These are phyloP conservation scores for Invenusta paracnida DNA, from an alignment of 2,888 invertebrate genomes.

Conservation along the genomic window DNA sequence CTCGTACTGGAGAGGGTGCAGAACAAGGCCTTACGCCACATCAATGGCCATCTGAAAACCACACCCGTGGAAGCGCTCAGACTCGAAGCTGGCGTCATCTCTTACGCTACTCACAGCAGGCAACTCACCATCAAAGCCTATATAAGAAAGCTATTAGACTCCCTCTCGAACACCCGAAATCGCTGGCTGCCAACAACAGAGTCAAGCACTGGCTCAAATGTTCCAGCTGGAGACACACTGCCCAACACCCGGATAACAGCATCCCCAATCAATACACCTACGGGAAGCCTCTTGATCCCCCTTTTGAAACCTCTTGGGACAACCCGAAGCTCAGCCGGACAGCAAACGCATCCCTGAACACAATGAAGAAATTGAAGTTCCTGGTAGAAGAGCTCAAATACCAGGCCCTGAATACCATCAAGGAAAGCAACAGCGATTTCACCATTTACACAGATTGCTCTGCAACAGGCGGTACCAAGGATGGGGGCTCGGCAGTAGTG, in stretches of 20 bases:
- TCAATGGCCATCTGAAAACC: not conserved
- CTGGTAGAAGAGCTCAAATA: too few relatives aligned
- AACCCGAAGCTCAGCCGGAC: not conserved
- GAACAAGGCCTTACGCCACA: too few relatives aligned
- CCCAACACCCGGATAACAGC: not conserved
- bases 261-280: not conserved
- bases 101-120: not conserved
- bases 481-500: not conserved
- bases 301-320: not conserved
- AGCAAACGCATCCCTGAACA: not conserved
- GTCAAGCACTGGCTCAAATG: not conserved
- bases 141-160: not conserved
- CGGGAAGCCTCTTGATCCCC: not conserved
- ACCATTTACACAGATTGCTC: not conserved
- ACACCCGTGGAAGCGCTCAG: not conserved
- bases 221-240: not conserved
- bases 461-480: not conserved
- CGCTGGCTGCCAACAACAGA: not conserved
- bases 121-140: not conserved
- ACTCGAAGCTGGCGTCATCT: not conserved
- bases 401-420: not conserved
- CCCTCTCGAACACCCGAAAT: not conserved
- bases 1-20: too few relatives aligned
- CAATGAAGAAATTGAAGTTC: not conserved
- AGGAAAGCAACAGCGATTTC: not conserved